Evolutionary conservation across 2,888 invertebrate genomes (phyloP), one percentile per base, ranked within the genome.

Genomic region (Panorpa germanica): DNA sequence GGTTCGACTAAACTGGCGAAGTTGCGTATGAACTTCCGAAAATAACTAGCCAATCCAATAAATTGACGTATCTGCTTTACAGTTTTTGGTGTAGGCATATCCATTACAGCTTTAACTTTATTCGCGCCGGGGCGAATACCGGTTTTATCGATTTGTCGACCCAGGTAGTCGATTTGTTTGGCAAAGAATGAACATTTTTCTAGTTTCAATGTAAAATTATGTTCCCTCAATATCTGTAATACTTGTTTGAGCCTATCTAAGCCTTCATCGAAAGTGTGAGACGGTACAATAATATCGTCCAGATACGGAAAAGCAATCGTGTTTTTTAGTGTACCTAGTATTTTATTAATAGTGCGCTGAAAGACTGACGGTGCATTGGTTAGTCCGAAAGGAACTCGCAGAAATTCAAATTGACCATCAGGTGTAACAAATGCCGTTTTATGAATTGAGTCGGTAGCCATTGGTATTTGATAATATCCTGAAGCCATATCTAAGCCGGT

Each of bases 401-500:
- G 28, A 28, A 41, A 47, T 37, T 50, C 43, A 26, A 39, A 50
- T 4, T 46, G 35, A 5, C 45, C 45, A 16, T 43, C 44, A 2
- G 41, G 42, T 5, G 46, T 50, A 3, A 41, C 40, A 19, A 47
- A 45, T 2, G 43, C 44, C 1, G 46, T 49, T 14, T 41, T 44
- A 3, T 34, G 35, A 7, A 40, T 40, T 16, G 41, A 43, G 4
- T 43, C 21, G n/a, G n/a, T n/a, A n/a, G n/a, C n/a, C n/a, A n/a
- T n/a, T n/a, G n/a, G n/a, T n/a, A n/a, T n/a, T n/a, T 49, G 49
- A 33, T 42, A 36, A 38, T 45, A 43, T 1, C 46, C 50, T 0
- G 37, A 35, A 5, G 36, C 35, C 23, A 46, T 30, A 34, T 50
- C 47, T 3, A 51, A 25, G 3, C 32, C 38, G 4, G 45, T 44